Percentiles rank a stretch among this genome's conserved stretches.
These are phyloP conservation scores for Brevimyrus niger DNA, from an alignment of 2,113 vertebrate species.

Conservation along the genomic window DNA sequence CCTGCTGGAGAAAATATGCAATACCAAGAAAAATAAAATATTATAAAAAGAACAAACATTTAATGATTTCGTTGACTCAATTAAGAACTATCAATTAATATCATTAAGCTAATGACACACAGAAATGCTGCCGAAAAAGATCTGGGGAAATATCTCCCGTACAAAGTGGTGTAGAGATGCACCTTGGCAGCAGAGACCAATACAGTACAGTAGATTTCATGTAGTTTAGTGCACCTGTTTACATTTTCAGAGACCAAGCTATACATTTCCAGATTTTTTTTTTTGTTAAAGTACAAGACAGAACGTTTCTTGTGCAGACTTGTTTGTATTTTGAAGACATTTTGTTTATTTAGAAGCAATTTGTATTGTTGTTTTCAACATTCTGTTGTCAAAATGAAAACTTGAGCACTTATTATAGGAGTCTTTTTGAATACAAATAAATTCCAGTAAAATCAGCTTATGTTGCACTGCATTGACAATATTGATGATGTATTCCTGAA, in stretches of 20 bases:
- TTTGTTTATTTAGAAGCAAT: background rate
- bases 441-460: background rate
- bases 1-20: background rate
- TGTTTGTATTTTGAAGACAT: background rate
- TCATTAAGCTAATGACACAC: too few species aligned
- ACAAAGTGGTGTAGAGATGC: too few species aligned
- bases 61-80: too few species aligned
- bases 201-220: too few species aligned
- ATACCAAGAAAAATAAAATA: background rate
- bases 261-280: background rate
- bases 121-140: too few species aligned
- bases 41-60: background rate
- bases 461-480: background rate
- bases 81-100: too few species aligned
- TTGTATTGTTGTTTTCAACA: background rate
- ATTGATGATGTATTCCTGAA: background rate
- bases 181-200: background rate
- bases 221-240: background rate
- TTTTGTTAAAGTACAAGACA: background rate
- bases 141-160: background rate
- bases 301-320: background rate
- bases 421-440: background rate
- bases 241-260: background rate
- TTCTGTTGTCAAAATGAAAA: background rate
- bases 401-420: background rate